phyloP scores from a whole-genome alignment of 2,888 invertebrate species.

The Philonicus albiceps region DNA sequence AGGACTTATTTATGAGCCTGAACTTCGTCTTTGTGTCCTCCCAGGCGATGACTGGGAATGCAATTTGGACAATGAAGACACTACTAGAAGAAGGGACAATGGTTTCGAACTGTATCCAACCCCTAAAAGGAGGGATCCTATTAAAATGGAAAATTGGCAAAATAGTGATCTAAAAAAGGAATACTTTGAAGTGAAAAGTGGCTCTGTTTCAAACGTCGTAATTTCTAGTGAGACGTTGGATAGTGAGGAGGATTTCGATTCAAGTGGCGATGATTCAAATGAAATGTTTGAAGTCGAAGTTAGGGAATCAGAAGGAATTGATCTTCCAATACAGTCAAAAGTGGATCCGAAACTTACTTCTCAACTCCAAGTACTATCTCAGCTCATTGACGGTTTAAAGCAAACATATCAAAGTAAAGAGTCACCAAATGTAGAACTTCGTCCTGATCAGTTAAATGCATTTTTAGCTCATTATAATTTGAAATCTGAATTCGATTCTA shows the following conservation, averaged over 20 bases:
- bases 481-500: conserved; percentile 56
- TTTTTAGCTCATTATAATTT: conserved; percentile 62
- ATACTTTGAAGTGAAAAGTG: conserved; percentile 49
- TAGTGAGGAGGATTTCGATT: conserved; percentile 52
- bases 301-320: conserved; percentile 43
- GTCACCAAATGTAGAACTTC: conserved; percentile 54
- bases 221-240: background rate
- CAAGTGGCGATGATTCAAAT: conserved; percentile 58
- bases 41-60: conserved; percentile 64
- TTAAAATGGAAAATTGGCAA: background rate
- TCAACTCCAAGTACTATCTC: conserved; percentile 61
- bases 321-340: conserved; percentile 45
- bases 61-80: conserved; percentile 38
- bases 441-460: conserved; percentile 62
- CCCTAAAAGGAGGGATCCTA: background rate
- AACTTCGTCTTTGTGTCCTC: conserved; percentile 59
- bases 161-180: conserved; percentile 39
- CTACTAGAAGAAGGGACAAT: conserved; percentile 6
- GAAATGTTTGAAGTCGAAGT: conserved; percentile 44
- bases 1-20: conserved; percentile 60
- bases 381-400: conserved; percentile 60
- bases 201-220: conserved; percentile 2
- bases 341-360: conserved; percentile 59
- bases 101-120: conserved; percentile 21
- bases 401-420: conserved; percentile 56